These are phyloP conservation scores for Tokudaia muenninki DNA, from an alignment of 2,797 vertebrate species.

Conservation along the genomic window DNA sequence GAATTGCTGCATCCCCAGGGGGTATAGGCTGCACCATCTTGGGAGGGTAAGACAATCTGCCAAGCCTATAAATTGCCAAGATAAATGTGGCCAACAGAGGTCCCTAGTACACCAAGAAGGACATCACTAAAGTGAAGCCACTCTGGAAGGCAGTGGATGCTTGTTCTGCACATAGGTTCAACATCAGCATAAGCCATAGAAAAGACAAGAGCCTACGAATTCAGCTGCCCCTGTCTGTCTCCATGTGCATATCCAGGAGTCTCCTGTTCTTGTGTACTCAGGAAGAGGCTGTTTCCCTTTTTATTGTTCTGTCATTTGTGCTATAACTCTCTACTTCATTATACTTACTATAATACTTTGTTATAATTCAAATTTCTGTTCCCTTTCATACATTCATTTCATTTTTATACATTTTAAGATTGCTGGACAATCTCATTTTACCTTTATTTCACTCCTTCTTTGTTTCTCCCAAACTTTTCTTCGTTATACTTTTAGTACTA, in stretches of 20 bases:
- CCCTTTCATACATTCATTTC: neutral
- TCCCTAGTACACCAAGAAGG: neutral
- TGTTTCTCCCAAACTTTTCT: neutral
- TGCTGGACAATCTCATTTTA: neutral
- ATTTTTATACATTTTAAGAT: neutral
- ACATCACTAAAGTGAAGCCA: neutral
- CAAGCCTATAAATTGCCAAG: neutral
- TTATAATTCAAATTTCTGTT: neutral
- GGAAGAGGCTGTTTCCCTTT: neutral
- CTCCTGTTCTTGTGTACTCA: neutral
- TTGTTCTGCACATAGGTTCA: neutral
- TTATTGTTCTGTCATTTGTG: neutral
- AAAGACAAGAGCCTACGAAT: neutral
- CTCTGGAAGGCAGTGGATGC: neutral
- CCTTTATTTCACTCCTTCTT: neutral
- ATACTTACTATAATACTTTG: no score
- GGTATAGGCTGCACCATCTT: neutral
- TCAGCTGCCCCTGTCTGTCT: neutral
- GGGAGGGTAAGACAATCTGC: neutral
- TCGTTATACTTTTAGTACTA: neutral
- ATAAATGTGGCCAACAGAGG: neutral
- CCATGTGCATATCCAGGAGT: neutral
- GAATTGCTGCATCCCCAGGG: neutral
- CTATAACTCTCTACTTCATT: neutral
- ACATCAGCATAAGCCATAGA: neutral